phyloP scores from a whole-genome alignment of 2,113 vertebrate genomes.

The Cacatua alba region DNA sequence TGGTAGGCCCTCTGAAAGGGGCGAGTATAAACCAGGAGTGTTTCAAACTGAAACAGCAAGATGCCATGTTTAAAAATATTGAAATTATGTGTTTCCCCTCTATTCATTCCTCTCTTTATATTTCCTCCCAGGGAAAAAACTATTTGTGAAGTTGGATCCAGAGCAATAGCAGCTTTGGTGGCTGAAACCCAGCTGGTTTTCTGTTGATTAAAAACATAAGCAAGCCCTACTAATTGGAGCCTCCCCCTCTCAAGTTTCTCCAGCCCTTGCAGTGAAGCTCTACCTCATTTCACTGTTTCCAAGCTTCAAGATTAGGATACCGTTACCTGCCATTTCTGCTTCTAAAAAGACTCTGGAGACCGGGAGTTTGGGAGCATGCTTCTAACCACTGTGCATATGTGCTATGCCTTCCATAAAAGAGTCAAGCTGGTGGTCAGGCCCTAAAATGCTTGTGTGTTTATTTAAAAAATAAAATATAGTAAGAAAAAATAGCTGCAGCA shows the following conservation, averaged over 20 bases:
- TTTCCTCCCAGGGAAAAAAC: background rate
- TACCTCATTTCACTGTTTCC: background rate
- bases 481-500: background rate
- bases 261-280: background rate
- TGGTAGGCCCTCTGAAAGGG: background rate
- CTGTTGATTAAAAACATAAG: background rate
- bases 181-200: background rate
- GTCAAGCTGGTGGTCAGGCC: background rate
- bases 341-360: background rate
- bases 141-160: background rate
- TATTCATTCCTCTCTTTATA: background rate
- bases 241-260: background rate
- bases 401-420: background rate
- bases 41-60: background rate
- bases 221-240: background rate
- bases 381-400: background rate
- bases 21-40: background rate
- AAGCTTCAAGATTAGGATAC: background rate
- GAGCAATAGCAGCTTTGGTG: background rate
- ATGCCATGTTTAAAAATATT: background rate
- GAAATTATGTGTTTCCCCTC: background rate
- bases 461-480: background rate
- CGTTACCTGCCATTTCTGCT: background rate
- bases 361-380: background rate
- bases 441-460: background rate